These are phyloP conservation scores for Scopus umbretta DNA, from an alignment of 2,113 vertebrate genomes.

Conservation along the genomic window DNA sequence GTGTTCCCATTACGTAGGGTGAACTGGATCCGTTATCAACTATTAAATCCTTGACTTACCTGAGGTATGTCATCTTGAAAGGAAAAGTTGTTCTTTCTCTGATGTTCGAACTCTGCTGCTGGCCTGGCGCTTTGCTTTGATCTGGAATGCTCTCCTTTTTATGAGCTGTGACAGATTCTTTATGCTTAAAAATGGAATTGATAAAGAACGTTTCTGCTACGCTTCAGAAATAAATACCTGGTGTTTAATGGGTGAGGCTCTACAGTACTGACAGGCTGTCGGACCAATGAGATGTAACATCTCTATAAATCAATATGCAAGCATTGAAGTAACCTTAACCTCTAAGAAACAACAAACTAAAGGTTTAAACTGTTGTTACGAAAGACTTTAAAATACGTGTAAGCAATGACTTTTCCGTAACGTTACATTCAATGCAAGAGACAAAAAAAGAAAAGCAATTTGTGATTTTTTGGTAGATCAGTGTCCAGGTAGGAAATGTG, in stretches of 20 bases:
- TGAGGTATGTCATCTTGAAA: conserved; percentile 77
- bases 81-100: neutral
- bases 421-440: neutral
- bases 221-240: neutral
- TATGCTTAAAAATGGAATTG: neutral
- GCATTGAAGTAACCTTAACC: neutral
- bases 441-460: neutral
- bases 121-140: neutral
- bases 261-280: neutral
- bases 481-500: neutral
- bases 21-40: conserved; percentile 90
- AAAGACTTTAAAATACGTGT: neutral
- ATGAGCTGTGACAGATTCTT: neutral
- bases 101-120: neutral
- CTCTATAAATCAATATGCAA: neutral
- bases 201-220: fast-evolving
- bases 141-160: neutral
- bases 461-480: neutral
- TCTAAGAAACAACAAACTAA: neutral
- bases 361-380: neutral
- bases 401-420: neutral
- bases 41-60: conserved; percentile 86
- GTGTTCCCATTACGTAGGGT: conserved; percentile 70
- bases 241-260: neutral
- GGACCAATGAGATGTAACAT: neutral